These are phyloP conservation scores for Ryuthela nishihirai DNA, from an alignment of 2,888 invertebrate genomes.

Conservation along the genomic window DNA sequence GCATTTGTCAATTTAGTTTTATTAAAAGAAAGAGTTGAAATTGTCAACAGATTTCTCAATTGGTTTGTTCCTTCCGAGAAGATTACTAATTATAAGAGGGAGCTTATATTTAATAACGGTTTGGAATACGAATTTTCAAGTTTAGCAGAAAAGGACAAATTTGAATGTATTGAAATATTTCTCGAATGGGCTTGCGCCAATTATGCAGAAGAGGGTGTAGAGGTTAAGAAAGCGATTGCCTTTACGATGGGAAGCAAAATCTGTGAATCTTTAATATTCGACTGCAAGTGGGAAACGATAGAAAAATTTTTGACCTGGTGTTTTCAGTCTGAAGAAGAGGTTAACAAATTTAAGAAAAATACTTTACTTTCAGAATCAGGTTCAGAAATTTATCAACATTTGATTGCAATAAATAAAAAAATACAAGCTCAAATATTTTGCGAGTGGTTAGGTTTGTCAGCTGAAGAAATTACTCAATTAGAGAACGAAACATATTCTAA, in stretches of 20 bases:
- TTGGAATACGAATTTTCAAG: background rate
- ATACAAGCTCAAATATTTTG: too few species aligned
- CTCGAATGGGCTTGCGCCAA: background rate
- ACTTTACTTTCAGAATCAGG: too few species aligned
- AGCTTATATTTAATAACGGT: conserved; percentile 2
- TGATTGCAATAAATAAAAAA: too few species aligned
- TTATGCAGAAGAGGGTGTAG: background rate
- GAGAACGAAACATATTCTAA: too few species aligned
- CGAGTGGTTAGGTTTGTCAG: too few species aligned
- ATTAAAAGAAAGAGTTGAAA: background rate
- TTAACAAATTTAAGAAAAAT: too few species aligned
- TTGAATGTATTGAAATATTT: background rate
- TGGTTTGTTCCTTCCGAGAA: conserved; percentile 14
- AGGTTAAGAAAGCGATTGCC: background rate
- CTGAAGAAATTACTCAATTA: too few species aligned
- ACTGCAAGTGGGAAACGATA: too few species aligned
- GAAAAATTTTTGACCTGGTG: too few species aligned
- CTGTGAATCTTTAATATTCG: too few species aligned
- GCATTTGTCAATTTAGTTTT: background rate
- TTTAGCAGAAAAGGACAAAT: background rate
- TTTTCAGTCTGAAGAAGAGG: too few species aligned
- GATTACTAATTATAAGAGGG: background rate
- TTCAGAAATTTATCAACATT: too few species aligned
- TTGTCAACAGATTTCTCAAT: background rate
- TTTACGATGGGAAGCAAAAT: background rate